Conservation (phyloP, 2,113 vertebrate species). For the Dromas ardeola region DNA sequence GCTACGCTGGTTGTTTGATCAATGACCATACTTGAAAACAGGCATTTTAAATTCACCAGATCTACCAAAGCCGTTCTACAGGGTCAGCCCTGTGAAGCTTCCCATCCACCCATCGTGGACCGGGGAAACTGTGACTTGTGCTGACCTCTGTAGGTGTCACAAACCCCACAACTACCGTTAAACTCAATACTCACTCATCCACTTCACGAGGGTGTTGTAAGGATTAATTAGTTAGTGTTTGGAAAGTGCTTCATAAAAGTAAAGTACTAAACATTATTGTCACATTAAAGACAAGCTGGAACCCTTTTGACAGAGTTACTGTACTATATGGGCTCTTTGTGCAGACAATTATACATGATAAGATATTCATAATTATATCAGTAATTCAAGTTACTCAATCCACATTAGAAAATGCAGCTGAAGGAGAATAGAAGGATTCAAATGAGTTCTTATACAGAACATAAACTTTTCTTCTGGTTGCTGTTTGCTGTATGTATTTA, state of each 20-base stretch:
- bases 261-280: slow-evolving; percentile 1
- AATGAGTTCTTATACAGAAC: not conserved
- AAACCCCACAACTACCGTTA: not conserved
- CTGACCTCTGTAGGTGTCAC: not conserved
- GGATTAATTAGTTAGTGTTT: slow-evolving; percentile 15
- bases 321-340: not conserved
- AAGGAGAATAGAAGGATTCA: not conserved
- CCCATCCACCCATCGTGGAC: not conserved
- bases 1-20: not conserved
- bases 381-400: not conserved
- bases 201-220: not conserved
- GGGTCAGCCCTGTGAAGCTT: not conserved
- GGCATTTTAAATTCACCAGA: not conserved
- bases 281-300: slow-evolving; percentile 35
- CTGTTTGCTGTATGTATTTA: not conserved
- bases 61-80: not conserved
- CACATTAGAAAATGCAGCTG: not conserved
- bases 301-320: not conserved
- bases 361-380: slow-evolving; percentile 9
- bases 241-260: slow-evolving; percentile 24
- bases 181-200: not conserved
- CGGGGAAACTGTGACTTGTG: not conserved
- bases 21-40: not conserved
- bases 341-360: not conserved
- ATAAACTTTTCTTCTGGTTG: not conserved